A percentile compares a stretch with the other conserved stretches of the same genome.
Evolutionary conservation across 1,140 invertebrate genomes (phyloP).

Genomic region (Scaptomyza montana): DNA sequence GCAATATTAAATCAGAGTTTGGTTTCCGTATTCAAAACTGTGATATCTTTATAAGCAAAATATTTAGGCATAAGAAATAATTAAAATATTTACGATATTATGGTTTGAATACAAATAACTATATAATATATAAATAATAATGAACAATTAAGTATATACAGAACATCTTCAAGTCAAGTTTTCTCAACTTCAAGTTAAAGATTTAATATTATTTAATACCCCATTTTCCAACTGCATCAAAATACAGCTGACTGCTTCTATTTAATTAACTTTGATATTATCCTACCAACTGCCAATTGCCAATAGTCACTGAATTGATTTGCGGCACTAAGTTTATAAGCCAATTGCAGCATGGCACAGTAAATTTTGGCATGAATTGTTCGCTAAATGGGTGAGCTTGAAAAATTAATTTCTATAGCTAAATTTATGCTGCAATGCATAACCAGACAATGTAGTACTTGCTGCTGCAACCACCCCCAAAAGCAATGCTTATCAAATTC

Average conservation of each 20-base stretch:
- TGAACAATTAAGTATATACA: background rate
- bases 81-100: too few relatives aligned
- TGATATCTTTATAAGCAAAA: too few relatives aligned
- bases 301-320: conserved; percentile 29
- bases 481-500: conserved; percentile 37
- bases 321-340: conserved; percentile 7
- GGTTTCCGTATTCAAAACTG: too few relatives aligned
- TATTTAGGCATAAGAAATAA: too few relatives aligned
- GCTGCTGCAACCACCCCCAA: background rate
- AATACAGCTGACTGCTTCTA: background rate
- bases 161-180: background rate
- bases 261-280: conserved; percentile 5
- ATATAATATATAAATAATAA: too few relatives aligned
- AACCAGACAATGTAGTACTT: background rate
- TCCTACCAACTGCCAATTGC: background rate
- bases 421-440: conserved; percentile 23
- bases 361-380: conserved; percentile 4
- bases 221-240: background rate
- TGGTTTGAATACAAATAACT: too few relatives aligned
- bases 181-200: too few relatives aligned
- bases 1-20: too few relatives aligned
- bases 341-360: conserved; percentile 12
- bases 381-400: background rate
- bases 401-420: conserved; percentile 25
- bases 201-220: background rate